Conservation (phyloP, 1,140 invertebrate species). For the Plectus sambesii region DNA sequence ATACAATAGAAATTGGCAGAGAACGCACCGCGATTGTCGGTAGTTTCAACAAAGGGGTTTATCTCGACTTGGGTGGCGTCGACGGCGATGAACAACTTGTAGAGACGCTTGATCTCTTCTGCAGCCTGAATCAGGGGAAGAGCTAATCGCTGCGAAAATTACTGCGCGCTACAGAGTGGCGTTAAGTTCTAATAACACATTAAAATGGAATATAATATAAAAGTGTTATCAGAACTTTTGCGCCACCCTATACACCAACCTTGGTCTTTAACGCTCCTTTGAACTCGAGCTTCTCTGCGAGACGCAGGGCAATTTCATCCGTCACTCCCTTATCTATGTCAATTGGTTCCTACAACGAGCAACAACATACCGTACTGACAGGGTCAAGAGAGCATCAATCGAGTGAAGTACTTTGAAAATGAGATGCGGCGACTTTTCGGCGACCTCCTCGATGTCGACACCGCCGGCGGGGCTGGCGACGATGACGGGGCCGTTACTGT, state of each 20-base stretch:
- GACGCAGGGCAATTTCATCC: slow-evolving; percentile 61
- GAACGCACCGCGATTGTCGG: slow-evolving; percentile 57
- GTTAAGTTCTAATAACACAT: no score
- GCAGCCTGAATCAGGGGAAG: no score
- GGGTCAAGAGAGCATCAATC: slow-evolving; percentile 7
- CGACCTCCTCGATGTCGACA: slow-evolving; percentile 93
- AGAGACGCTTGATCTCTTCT: slow-evolving; percentile 75
- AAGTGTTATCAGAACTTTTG: no score
- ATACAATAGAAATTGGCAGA: not conserved
- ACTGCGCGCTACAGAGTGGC: no score
- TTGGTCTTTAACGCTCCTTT: slow-evolving; percentile 59
- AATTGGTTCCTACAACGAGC: slow-evolving; percentile 56
- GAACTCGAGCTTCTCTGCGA: slow-evolving; percentile 80
- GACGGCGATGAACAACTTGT: slow-evolving; percentile 78
- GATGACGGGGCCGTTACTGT: slow-evolving; percentile 64
- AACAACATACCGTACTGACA: slow-evolving; percentile 9
- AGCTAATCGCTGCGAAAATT: no score
- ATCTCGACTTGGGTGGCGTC: slow-evolving; percentile 97
- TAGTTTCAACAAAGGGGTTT: slow-evolving; percentile 91
- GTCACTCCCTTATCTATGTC: slow-evolving; percentile 71
- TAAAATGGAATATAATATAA: no score
- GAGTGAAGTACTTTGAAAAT: slow-evolving; percentile 62
- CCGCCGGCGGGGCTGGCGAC: slow-evolving; percentile 88
- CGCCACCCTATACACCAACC: no score
- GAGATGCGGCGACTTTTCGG: slow-evolving; percentile 79